These are phyloP conservation scores for Ispidina lecontei DNA, from an alignment of 2,797 vertebrate species.

Conservation along the genomic window DNA sequence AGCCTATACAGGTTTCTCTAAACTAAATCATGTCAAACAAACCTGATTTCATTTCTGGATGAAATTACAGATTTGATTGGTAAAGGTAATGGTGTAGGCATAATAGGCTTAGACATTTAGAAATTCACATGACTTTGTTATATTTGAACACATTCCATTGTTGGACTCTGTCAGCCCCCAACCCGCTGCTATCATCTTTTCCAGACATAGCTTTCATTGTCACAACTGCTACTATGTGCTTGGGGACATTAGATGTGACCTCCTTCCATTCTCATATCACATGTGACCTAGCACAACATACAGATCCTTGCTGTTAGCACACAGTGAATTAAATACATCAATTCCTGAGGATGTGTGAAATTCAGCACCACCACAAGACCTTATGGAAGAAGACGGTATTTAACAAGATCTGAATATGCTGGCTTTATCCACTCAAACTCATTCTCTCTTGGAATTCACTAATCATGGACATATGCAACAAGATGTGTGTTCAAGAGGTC, in stretches of 20 bases:
- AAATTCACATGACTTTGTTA: background rate
- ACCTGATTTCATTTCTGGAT: background rate
- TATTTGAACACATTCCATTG: background rate
- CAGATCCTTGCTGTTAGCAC: background rate
- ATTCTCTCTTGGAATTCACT: background rate
- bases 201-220: background rate
- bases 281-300: background rate
- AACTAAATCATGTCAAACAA: background rate
- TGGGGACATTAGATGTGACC: background rate
- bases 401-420: background rate
- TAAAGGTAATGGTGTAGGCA: background rate
- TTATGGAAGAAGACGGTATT: background rate
- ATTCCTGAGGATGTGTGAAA: background rate
- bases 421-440: background rate
- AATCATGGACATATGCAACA: background rate
- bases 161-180: background rate
- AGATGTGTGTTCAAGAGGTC: background rate
- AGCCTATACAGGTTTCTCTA: background rate
- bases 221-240: accelerated
- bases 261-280: background rate
- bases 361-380: background rate
- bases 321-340: background rate
- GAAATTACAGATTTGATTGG: background rate
- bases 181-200: background rate
- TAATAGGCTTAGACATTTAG: background rate